Base-by-base conservation (phyloP, 1,140 invertebrate species). In the Hyles vespertilio region DNA sequence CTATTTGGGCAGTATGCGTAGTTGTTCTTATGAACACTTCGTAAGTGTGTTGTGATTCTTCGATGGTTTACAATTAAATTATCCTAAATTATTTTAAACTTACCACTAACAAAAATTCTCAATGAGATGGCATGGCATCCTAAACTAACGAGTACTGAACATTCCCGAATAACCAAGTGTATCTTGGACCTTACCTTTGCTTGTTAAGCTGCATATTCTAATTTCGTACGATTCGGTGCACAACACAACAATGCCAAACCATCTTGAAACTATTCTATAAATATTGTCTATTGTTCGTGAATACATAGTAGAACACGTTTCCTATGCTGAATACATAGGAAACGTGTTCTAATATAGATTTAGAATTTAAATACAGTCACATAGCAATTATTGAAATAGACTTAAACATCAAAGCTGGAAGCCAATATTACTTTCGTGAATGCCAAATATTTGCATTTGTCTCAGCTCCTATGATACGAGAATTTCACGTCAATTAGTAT, bases 1-100 rank as follows among this genome's bases (percentile, higher is more conserved):
- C 85, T 88, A 81, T 84, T 74, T 69, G 77, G 84, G 84, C 84
- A 84, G 82, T 84, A 66, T 74, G 60, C 58, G 63, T 74, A 61
- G 66, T 78, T 64, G 62, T 72, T 62, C 45, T 0, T 34, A 33
- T 10, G 32, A 51, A 51, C 12, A 34, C 32, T 34, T 32, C 9
- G 5, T 10, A 50, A 50, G 50, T 34, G 50, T 11, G 3, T 51
- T 33, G 32, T 33, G 32, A n/a, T 34, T 34, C 2, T 9, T 58
- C 32, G 10, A 22, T 57, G 55, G 32, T 51, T 51, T 51, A 56
- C 36, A 57, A 44, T 43, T 36, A 51, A 51, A 57, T 57, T 50
- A 57, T 50, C 36, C 57, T 51, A 51, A 51, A 58, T 32, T 58
- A 58, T 3, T 34, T 43, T 12, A 44, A 54, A 51, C 67, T 68